Conservation (phyloP, 2,888 invertebrate genomes). For the Dynastes hyllus region DNA sequence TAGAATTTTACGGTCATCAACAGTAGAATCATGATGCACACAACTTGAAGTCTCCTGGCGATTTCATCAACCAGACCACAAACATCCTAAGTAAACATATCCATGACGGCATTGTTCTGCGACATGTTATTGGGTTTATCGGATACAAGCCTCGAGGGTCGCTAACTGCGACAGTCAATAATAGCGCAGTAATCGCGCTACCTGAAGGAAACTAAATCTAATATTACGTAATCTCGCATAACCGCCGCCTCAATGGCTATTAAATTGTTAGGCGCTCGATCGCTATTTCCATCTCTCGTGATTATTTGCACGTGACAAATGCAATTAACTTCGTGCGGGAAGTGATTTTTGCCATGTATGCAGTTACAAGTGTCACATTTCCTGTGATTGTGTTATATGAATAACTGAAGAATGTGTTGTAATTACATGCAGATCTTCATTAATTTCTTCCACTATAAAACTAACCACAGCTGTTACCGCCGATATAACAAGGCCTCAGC, state of each 20-base stretch:
- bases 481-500: no score
- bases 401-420: no score
- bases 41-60: constrained; percentile 55
- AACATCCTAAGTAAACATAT: constrained; percentile 65
- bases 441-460: no score
- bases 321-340: no score
- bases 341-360: no score
- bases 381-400: no score
- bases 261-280: neutral
- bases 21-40: constrained; percentile 58
- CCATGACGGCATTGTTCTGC: constrained; percentile 61
- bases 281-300: no score
- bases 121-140: constrained; percentile 57
- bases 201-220: constrained; percentile 22
- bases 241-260: neutral
- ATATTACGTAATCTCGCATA: constrained; percentile 15
- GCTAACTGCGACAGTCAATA: constrained; percentile 44
- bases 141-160: constrained; percentile 46
- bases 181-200: constrained; percentile 23
- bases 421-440: no score
- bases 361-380: no score
- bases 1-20: constrained; percentile 57
- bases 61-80: constrained; percentile 59
- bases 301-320: no score
- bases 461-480: no score